Evolutionary conservation across 2,888 invertebrate species (phyloP).

Genomic region (Acleris laterana): DNA sequence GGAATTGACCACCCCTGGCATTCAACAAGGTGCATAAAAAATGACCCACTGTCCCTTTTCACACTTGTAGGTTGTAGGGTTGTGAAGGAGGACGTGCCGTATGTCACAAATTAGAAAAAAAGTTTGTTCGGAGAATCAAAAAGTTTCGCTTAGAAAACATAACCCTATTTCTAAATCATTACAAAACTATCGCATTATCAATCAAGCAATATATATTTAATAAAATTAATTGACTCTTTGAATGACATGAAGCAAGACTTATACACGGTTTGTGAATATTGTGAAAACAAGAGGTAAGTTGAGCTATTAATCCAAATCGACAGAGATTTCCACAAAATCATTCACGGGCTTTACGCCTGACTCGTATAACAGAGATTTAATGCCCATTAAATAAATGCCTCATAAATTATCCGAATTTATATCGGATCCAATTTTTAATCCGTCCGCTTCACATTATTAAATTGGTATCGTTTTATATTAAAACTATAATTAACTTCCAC

Average conservation of each 20-base stretch:
- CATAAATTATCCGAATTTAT: slow-evolving; percentile 80
- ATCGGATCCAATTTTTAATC: slow-evolving; percentile 75
- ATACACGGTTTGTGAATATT: too few relatives aligned
- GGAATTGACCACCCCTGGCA: slow-evolving; percentile 64
- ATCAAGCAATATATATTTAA: too few relatives aligned
- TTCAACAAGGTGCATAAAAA: slow-evolving; percentile 15
- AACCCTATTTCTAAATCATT: too few relatives aligned
- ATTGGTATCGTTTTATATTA: slow-evolving; percentile 76
- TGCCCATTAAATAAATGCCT: slow-evolving; percentile 65
- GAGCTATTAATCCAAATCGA: background rate
- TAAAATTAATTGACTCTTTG: too few relatives aligned
- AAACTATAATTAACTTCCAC: slow-evolving; percentile 78
- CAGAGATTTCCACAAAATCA: slow-evolving; percentile 28
- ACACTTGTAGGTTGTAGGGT: slow-evolving; percentile 4
- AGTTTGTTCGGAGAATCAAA: too few relatives aligned
- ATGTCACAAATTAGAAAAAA: background rate
- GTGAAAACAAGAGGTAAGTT: too few relatives aligned
- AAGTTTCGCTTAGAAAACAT: too few relatives aligned
- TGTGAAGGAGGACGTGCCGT: background rate
- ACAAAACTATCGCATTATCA: too few relatives aligned
- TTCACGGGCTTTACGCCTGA: slow-evolving; percentile 43
- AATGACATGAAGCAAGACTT: too few relatives aligned
- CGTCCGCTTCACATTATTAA: slow-evolving; percentile 73
- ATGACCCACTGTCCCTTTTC: slow-evolving; percentile 7
- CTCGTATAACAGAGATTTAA: slow-evolving; percentile 65